These are phyloP conservation scores for Lutjanus argentimaculatus DNA, from an alignment of 2,797 vertebrate species.

Conservation along the genomic window DNA sequence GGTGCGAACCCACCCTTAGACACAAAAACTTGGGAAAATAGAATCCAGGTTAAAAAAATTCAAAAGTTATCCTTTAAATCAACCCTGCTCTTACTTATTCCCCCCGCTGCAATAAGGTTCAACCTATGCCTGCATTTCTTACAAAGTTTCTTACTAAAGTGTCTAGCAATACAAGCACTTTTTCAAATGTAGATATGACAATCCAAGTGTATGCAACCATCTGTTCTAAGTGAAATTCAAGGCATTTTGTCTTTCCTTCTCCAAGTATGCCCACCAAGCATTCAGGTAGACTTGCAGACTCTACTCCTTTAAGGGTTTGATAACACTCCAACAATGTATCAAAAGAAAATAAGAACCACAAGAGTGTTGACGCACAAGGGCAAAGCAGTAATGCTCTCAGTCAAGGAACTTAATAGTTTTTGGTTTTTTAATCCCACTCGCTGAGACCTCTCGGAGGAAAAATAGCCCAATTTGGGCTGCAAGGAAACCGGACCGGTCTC, in stretches of 20 bases:
- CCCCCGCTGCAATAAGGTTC: constrained; percentile 51
- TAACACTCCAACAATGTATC: constrained; percentile 65
- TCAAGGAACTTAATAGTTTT: constrained; percentile 77
- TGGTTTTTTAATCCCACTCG: constrained; percentile 73
- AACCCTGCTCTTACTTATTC: constrained; percentile 30
- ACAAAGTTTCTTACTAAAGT: too few species aligned
- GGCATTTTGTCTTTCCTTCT: constrained; percentile 41
- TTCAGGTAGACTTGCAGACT: constrained; percentile 71
- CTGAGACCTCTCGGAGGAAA: constrained; percentile 64
- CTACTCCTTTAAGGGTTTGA: constrained; percentile 62
- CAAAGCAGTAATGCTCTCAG: constrained; percentile 67
- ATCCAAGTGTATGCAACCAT: constrained; percentile 50
- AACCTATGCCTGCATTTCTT: constrained; percentile 30
- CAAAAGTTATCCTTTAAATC: background rate
- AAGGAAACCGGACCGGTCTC: constrained; percentile 69
- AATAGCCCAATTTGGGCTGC: constrained; percentile 74
- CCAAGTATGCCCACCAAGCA: constrained; percentile 43
- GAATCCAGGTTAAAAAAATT: too few species aligned
- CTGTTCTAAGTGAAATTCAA: constrained; percentile 52
- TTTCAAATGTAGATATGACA: constrained; percentile 50
- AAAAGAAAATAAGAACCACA: constrained; percentile 75
- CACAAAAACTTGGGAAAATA: too few species aligned
- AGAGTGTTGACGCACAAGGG: constrained; percentile 70
- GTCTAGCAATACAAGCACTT: constrained; percentile 49
- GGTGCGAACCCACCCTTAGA: too few species aligned